Evolutionary conservation across 1,140 invertebrate species (phyloP), one percentile per base, ranked within the genome.

Genomic region (Centruroides vittatus): DNA sequence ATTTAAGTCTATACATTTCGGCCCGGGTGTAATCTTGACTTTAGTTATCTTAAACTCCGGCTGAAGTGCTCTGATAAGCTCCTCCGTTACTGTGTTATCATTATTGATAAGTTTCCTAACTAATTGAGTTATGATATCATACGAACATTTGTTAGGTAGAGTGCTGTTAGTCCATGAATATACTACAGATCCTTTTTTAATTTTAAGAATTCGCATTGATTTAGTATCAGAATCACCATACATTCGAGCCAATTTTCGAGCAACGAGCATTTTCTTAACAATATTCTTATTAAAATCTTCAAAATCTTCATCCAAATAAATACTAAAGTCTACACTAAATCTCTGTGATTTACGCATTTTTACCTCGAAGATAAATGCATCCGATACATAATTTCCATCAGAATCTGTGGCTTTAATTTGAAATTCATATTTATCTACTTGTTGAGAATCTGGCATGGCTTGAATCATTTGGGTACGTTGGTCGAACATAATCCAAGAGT

Each of bases 401-500:
- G 84, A 84, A 61, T 78, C 75, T 69, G 84, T 79, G 56, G 83
- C 84, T 52, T 72, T 82, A 67, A 93, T 72, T 61, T 86, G 81
- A 72, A 90, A 93, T 67, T 88, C 84, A 61, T 81, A 81, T 41
- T 80, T 78, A 4, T 84, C 85, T 4, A 81, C 76, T 70, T 92
- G 83, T 4, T 74, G 73, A 3, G 74, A 68, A 36, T 84, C 74
- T 4, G 89, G 89, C 35, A 93, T 78, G 4, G 90, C 91, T 72
- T 83, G 92, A 71, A 93, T 91, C 77, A 92, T 89, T 70, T 90
- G 86, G 75, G 89, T 91, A 59, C 85, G 86, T 3, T 77, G 75
- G 70, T 94, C 88, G 70, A 93, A 94, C 72, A 92, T 88, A 51
- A 94, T 72, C 90, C 91, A 94, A 68, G 87, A 82, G 12, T 80